Conservation (phyloP, 2,797 vertebrate genomes). For the Chelonia mydas region DNA sequence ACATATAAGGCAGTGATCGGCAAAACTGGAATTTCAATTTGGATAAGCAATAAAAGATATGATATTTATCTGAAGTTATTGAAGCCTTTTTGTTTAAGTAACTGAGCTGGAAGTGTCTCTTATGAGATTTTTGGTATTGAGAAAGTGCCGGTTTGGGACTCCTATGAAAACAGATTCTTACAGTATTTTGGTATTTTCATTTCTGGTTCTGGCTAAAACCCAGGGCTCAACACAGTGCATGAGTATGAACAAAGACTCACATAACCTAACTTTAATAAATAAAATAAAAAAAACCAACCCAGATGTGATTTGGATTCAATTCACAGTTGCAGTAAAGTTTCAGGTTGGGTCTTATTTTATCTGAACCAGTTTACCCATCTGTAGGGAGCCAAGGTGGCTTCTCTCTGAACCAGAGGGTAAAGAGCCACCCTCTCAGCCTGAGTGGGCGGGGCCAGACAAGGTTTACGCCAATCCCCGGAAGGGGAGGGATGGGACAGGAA, state of each 20-base stretch:
- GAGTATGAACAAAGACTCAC: too few species aligned
- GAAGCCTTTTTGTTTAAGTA: not conserved
- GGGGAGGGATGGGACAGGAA: too few species aligned
- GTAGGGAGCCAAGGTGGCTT: too few species aligned
- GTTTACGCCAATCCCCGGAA: too few species aligned
- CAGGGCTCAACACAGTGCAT: not conserved
- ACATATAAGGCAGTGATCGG: not conserved
- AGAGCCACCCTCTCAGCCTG: too few species aligned
- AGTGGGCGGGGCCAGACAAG: too few species aligned
- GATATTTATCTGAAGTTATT: not conserved
- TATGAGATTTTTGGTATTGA: not conserved
- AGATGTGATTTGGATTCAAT: not conserved
- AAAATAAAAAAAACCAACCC: not conserved
- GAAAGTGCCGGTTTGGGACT: not conserved
- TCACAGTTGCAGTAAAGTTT: not conserved
- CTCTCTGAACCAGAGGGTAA: too few species aligned
- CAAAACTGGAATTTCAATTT: not conserved
- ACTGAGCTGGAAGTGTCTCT: not conserved
- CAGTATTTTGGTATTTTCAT: not conserved
- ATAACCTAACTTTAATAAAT: not conserved
- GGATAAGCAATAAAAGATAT: not conserved
- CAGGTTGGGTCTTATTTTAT: not conserved
- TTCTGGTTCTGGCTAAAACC: not conserved
- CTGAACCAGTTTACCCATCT: not conserved
- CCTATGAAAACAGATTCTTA: not conserved